Evolutionary conservation across 2,797 vertebrate species (phyloP).

Genomic region (Gymnoscopelus braueri): DNA sequence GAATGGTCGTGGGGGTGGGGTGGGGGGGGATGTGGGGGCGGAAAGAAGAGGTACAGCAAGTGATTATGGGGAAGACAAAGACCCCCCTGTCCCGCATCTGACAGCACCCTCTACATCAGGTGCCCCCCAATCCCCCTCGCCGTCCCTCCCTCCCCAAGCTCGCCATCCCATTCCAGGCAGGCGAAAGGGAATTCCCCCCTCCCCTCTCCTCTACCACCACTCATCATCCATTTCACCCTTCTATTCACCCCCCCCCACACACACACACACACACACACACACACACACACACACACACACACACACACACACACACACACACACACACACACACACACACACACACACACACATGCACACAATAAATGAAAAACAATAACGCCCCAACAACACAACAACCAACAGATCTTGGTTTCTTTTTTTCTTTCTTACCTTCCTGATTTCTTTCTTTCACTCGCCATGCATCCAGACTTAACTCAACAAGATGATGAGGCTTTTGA

Average conservation of each 20-base stretch:
- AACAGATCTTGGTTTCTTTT: too few species aligned
- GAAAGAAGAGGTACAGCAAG: conserved; percentile 71
- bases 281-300: too few species aligned
- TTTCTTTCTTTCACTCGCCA: conserved; percentile 42
- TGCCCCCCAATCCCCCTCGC: conserved; percentile 55
- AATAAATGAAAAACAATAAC: too few species aligned
- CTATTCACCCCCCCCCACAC: conserved; percentile 53
- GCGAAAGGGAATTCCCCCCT: conserved; percentile 75
- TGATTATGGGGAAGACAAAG: conserved; percentile 83
- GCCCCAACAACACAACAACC: too few species aligned
- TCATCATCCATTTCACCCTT: conserved; percentile 76
- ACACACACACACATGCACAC: too few species aligned
- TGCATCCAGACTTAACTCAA: conserved; percentile 62
- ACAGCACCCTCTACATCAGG: conserved; percentile 81
- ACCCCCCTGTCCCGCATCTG: conserved; percentile 72
- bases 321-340: too few species aligned
- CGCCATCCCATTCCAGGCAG: conserved; percentile 77
- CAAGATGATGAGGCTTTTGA: conserved; percentile 66
- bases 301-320: neutral
- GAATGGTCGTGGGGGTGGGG: conserved; percentile 31
- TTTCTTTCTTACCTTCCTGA: too few species aligned
- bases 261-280: neutral
- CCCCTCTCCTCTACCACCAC: conserved; percentile 44
- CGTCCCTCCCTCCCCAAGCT: conserved; percentile 60
- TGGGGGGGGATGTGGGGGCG: conserved; percentile 46